Base-by-base conservation (phyloP, 1,140 invertebrate species). In the Maconellicoccus hirsutus region DNA sequence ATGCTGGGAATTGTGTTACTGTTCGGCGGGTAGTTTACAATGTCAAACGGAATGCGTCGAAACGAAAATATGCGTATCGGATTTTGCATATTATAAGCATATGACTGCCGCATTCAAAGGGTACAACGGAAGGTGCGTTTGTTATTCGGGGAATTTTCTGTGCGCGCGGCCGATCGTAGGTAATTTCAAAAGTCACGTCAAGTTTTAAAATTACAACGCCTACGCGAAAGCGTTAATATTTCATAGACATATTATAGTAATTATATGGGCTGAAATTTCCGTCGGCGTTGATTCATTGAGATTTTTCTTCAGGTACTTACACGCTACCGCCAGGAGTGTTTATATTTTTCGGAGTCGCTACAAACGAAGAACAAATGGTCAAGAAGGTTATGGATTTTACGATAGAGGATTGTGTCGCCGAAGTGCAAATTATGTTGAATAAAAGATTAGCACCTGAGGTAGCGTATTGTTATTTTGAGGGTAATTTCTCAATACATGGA, bases 111-210 rank as follows among this genome's bases (percentile, higher is more conserved):
- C 90, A 71, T 94, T 93, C 80, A 90, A 93, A 79, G 91, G 92
- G 22, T 91, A 89, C 78, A 83, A 92, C 12, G 92, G 92, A 14
- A 86, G 90, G 70, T 94, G 92, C 79, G 85, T 94, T 72, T 94
- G 92, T 80, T 94, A 94, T 80, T 92, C 90, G 33, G 91, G 91
- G 27, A 85, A 86, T 73, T 94, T 94, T 80, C 92, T 94, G 79
- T 94, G 91, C 80, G 93, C 92, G 87, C 86, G 91, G 76, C 92
- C 92, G 71, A 85, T 86, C 73, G 87, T 88, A 74, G 88, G 89
- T 89, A 81, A 85, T 78, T 75, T 1, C 7, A 12, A 23, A 16
- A 26, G n/a, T 2, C 70, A n/a, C n/a, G n/a, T n/a, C n/a, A n/a
- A n/a, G n/a, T n/a, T n/a, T n/a, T n/a, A n/a, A n/a, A n/a, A n/a